Evolutionary conservation across 2,797 vertebrate genomes (phyloP).

Genomic region (Phyllotis vaccarum): DNA sequence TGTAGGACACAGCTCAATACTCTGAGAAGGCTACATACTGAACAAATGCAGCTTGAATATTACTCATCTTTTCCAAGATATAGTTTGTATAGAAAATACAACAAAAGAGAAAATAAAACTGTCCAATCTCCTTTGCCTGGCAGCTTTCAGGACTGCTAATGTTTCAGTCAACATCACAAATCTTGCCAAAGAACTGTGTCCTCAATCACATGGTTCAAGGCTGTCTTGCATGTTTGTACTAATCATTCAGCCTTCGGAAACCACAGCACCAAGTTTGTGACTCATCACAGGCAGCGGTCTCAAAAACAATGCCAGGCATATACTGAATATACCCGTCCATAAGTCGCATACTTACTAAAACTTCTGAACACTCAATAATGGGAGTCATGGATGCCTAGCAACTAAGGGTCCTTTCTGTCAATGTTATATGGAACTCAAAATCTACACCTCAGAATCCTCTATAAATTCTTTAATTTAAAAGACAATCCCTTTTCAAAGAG

Average conservation of each 20-base stretch:
- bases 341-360: not conserved
- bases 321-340: fast-evolving
- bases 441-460: not conserved
- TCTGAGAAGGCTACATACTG: too few relatives aligned
- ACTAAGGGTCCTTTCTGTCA: not conserved
- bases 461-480: not conserved
- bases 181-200: too few relatives aligned
- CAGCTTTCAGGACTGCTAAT: not conserved
- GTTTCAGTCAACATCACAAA: too few relatives aligned
- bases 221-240: fast-evolving
- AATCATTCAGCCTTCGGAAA: not conserved
- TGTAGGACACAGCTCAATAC: not conserved
- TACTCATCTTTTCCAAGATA: not conserved
- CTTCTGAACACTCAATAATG: not conserved
- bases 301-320: not conserved
- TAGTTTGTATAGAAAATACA: not conserved
- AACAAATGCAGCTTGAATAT: not conserved
- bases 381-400: not conserved
- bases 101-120: not conserved
- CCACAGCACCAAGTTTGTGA: too few relatives aligned
- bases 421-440: not conserved
- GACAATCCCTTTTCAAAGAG: not conserved
- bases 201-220: not conserved
- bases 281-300: fast-evolving
- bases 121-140: not conserved